Conservation (phyloP, 2,113 vertebrate species). For the Elanoides forficatus region DNA sequence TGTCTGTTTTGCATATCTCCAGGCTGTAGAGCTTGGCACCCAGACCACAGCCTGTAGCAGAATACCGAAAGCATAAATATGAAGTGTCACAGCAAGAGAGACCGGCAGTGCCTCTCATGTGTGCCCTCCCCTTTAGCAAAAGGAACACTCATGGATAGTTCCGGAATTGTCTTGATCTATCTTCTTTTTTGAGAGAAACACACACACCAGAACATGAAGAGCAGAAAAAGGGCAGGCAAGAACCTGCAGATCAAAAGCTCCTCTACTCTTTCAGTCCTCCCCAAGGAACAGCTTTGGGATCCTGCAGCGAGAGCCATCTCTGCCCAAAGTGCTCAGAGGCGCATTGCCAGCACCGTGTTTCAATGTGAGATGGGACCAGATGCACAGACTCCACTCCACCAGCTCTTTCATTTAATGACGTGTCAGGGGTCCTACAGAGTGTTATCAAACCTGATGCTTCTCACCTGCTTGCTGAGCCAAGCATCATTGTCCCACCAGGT, state of each 20-base stretch:
- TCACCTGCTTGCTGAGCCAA: neutral
- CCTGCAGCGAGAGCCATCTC: neutral
- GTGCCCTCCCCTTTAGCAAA: neutral
- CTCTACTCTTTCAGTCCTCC: neutral
- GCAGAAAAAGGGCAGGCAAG: neutral
- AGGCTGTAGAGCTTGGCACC: neutral
- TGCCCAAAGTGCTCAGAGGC: neutral
- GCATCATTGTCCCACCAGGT: accelerated
- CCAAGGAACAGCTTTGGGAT: neutral
- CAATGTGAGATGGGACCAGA: accelerated
- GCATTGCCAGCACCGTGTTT: accelerated
- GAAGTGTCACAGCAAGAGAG: neutral
- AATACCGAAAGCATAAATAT: neutral
- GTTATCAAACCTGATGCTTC: neutral
- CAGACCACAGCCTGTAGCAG: neutral
- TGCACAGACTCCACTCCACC: too few species aligned
- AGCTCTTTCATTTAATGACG: neutral
- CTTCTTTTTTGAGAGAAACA: neutral
- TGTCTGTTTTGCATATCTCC: neutral
- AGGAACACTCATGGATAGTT: neutral
- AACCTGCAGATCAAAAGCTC: neutral
- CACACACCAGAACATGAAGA: neutral
- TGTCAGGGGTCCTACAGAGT: neutral
- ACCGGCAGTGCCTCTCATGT: neutral
- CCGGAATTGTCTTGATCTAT: neutral